Conservation (phyloP, 37 sponge, comb jelly and placozoan genomes). For the Bolinopsis microptera region DNA sequence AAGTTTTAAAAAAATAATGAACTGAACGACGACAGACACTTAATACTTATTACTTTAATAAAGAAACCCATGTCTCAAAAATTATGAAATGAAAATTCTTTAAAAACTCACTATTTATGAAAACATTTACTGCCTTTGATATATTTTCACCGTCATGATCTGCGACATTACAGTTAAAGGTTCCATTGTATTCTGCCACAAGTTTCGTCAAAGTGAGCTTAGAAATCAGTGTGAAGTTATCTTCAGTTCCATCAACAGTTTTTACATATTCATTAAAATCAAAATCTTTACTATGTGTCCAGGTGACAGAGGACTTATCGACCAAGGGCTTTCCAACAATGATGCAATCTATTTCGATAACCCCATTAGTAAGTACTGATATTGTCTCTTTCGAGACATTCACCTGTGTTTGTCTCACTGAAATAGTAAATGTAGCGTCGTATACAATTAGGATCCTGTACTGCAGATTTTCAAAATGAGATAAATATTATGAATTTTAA, state of each 20-base stretch:
- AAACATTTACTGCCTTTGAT: neutral
- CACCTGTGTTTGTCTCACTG: constrained; percentile 8
- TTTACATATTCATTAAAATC: neutral
- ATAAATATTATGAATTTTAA: too few species aligned
- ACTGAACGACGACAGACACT: neutral
- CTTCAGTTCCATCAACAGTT: neutral
- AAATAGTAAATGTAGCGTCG: too few species aligned
- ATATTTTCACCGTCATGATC: neutral
- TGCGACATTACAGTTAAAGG: neutral
- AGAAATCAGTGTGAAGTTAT: neutral
- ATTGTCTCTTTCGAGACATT: neutral
- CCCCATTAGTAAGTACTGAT: neutral
- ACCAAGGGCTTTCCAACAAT: constrained; percentile 10
- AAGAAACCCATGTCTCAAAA: too few species aligned
- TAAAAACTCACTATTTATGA: neutral
- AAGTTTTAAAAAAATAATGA: too few species aligned
- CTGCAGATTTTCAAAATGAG: too few species aligned
- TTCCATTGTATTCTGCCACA: neutral
- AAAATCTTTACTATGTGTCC: neutral
- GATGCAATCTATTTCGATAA: neutral
- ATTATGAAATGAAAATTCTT: too few species aligned
- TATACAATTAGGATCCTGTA: too few species aligned
- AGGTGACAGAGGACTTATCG: neutral
- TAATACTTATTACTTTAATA: too few species aligned
- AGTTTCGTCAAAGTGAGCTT: neutral